These are phyloP conservation scores for Thalassarche chlororhynchos DNA, from an alignment of 2,113 vertebrate genomes.

Conservation along the genomic window DNA sequence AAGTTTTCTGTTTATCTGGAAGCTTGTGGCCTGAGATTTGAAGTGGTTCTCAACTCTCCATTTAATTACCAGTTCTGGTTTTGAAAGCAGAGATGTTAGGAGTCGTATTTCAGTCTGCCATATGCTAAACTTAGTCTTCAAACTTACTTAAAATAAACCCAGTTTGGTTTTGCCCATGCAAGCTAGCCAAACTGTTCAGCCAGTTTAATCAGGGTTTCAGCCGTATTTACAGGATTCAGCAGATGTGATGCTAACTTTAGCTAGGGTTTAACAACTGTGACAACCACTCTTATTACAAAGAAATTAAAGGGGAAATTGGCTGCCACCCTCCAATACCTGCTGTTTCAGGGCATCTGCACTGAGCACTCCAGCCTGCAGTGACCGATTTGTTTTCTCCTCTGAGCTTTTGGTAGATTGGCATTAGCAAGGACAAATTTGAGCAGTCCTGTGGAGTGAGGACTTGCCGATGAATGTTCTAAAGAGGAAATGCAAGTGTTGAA, in stretches of 20 bases:
- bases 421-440: not conserved
- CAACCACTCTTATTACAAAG: not conserved
- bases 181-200: not conserved
- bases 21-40: not conserved
- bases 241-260: not conserved
- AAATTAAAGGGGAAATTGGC: not conserved
- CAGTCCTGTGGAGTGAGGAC: not conserved
- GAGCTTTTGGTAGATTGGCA: not conserved
- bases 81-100: not conserved
- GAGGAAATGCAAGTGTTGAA: not conserved
- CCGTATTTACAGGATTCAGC: not conserved
- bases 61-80: not conserved
- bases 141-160: not conserved
- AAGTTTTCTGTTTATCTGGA: not conserved
- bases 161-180: not conserved
- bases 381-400: not conserved
- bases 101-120: not conserved
- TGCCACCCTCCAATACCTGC: not conserved
- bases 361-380: not conserved
- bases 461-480: not conserved
- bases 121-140: not conserved
- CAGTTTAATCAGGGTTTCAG: not conserved
- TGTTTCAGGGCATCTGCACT: not conserved
- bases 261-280: not conserved
- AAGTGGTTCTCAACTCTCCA: not conserved